These are phyloP conservation scores for Lethocerus indicus DNA, from an alignment of 1,140 invertebrate species.

Conservation along the genomic window DNA sequence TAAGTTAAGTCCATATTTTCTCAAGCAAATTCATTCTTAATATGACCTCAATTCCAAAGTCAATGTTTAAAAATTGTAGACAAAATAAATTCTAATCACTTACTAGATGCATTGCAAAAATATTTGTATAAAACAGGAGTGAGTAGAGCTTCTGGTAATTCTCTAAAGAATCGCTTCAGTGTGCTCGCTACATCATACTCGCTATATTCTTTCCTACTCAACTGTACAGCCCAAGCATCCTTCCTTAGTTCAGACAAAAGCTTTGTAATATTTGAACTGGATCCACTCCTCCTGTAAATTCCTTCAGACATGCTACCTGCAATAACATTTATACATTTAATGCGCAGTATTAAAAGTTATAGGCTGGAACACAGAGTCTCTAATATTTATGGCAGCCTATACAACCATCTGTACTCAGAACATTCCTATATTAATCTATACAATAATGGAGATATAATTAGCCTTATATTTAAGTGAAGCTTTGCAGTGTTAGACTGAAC, in stretches of 20 bases:
- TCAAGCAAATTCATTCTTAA: too few species aligned
- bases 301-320: conserved; percentile 64
- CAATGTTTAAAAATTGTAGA: background rate
- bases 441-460: too few species aligned
- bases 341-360: too few species aligned
- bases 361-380: too few species aligned
- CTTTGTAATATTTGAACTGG: conserved; percentile 51
- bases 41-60: background rate
- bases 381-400: too few species aligned
- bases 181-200: conserved; percentile 76
- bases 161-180: conserved; percentile 67
- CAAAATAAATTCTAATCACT: background rate
- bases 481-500: too few species aligned
- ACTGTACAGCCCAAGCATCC: conserved; percentile 67
- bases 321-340: too few species aligned
- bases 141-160: conserved; percentile 54
- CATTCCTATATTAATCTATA: too few species aligned
- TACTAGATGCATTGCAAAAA: conserved; percentile 26
- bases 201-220: conserved; percentile 49
- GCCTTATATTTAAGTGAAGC: too few species aligned
- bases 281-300: conserved; percentile 67
- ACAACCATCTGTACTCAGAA: too few species aligned
- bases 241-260: conserved; percentile 54
- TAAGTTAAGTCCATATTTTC: too few species aligned
- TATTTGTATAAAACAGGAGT: conserved; percentile 32